Percentiles rank a stretch among this genome's conserved stretches.
These are phyloP conservation scores for Urocynchramus pylzowi DNA, from an alignment of 2,113 vertebrate genomes.

Conservation along the genomic window DNA sequence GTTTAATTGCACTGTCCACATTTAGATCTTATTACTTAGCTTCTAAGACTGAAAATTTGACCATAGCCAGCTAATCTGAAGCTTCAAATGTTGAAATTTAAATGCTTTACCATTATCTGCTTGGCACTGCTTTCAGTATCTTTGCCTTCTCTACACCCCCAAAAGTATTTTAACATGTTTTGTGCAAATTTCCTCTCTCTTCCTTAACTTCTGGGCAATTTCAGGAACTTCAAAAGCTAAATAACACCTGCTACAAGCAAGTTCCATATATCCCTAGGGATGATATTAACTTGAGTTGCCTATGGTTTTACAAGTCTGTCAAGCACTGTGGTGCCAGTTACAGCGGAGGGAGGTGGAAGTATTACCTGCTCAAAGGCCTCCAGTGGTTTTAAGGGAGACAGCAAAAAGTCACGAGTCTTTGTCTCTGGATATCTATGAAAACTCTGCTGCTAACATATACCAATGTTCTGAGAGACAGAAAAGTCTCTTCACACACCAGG, in stretches of 20 bases:
- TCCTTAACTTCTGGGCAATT: not conserved
- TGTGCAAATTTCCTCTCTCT: not conserved
- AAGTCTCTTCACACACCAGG: not conserved
- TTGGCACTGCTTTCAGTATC: not conserved
- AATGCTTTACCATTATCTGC: not conserved
- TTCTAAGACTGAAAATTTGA: not conserved
- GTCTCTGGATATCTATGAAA: not conserved
- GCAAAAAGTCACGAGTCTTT: not conserved
- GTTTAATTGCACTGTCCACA: not conserved
- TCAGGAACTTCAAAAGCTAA: not conserved
- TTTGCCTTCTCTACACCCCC: not conserved
- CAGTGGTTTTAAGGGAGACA: not conserved
- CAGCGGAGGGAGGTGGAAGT: not conserved
- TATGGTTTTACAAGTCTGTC: not conserved
- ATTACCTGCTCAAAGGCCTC: not conserved
- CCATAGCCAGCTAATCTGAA: not conserved
- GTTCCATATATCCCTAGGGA: not conserved
- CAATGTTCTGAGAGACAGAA: not conserved
- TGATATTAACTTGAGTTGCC: not conserved
- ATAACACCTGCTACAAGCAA: not conserved
- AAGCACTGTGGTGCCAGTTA: not conserved
- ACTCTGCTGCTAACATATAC: not conserved
- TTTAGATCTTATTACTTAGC: not conserved
- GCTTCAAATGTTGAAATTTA: not conserved
- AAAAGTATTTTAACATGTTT: not conserved